These are phyloP conservation scores for Xenus cinereus DNA, from an alignment of 2,113 vertebrate species.

Conservation along the genomic window DNA sequence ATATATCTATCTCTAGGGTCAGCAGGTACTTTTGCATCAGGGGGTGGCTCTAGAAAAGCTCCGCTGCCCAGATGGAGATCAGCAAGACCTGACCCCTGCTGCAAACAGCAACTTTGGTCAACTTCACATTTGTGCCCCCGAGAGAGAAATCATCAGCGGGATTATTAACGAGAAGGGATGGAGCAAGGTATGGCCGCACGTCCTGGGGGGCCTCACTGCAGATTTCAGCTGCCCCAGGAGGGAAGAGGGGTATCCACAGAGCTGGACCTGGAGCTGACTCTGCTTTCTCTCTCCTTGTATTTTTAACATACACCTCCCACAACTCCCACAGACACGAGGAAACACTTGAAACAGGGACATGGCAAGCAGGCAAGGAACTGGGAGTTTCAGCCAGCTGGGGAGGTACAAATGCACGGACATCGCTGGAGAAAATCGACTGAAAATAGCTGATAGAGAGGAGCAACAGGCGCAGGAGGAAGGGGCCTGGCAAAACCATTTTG, in stretches of 20 bases:
- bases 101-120: neutral
- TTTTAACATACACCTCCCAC: neutral
- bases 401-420: neutral
- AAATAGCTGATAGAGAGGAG: neutral
- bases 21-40: neutral
- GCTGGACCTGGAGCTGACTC: neutral
- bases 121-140: neutral
- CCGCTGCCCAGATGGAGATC: neutral
- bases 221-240: neutral
- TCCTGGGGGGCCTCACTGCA: neutral
- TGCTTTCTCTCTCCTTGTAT: neutral
- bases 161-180: neutral
- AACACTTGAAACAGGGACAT: fast-evolving
- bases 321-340: neutral
- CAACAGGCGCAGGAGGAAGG: fast-evolving
- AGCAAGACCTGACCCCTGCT: neutral
- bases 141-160: neutral
- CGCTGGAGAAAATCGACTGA: neutral
- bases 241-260: neutral
- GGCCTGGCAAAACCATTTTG: fast-evolving
- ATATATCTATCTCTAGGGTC: neutral
- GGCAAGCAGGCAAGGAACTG: neutral
- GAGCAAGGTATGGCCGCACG: neutral
- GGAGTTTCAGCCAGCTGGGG: neutral
- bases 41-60: neutral